A percentile compares a stretch with the other conserved stretches of the same genome.
These are phyloP conservation scores for Toxonevra muliebris DNA, from an alignment of 2,888 invertebrate genomes.

Conservation along the genomic window DNA sequence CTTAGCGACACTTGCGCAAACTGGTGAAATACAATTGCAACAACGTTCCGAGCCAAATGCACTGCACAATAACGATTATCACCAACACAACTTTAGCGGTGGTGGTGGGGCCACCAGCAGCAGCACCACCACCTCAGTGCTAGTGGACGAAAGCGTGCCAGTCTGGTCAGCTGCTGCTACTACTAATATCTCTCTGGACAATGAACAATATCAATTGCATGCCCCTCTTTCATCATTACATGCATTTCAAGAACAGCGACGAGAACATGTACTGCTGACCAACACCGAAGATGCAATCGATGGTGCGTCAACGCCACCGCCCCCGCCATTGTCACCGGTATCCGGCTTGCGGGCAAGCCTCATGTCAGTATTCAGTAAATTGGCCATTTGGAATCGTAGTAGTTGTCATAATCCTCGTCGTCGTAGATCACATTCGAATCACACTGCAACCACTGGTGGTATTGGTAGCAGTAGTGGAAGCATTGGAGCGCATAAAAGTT, in stretches of 20 bases:
- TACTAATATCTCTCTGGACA: background rate
- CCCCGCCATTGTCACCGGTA: constrained; percentile 27
- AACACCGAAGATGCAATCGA: constrained; percentile 31
- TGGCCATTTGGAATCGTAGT: constrained; percentile 51
- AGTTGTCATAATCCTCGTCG: constrained; percentile 39
- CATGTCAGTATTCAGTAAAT: constrained; percentile 51
- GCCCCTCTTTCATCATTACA: background rate
- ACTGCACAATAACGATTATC: background rate
- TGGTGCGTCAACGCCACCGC: constrained; percentile 34
- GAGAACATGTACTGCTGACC: constrained; percentile 32
- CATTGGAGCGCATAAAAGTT: constrained; percentile 36
- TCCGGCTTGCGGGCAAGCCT: constrained; percentile 49
- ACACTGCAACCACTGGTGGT: constrained; percentile 30
- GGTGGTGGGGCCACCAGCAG: too few relatives aligned
- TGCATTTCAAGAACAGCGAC: constrained; percentile 1
- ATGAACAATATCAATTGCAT: background rate
- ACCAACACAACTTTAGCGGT: background rate
- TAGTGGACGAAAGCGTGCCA: constrained; percentile 16
- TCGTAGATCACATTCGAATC: constrained; percentile 40
- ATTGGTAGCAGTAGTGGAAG: constrained; percentile 31
- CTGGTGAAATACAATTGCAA: constrained; percentile 46
- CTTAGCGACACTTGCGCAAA: constrained; percentile 45
- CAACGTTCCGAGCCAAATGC: constrained; percentile 48
- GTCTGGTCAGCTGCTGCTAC: background rate
- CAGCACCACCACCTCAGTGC: constrained; percentile 7